A percentile compares a stretch with the other conserved stretches of the same genome.
These are phyloP conservation scores for Calyptomena viridis DNA, from an alignment of 2,113 vertebrate genomes.

Conservation along the genomic window DNA sequence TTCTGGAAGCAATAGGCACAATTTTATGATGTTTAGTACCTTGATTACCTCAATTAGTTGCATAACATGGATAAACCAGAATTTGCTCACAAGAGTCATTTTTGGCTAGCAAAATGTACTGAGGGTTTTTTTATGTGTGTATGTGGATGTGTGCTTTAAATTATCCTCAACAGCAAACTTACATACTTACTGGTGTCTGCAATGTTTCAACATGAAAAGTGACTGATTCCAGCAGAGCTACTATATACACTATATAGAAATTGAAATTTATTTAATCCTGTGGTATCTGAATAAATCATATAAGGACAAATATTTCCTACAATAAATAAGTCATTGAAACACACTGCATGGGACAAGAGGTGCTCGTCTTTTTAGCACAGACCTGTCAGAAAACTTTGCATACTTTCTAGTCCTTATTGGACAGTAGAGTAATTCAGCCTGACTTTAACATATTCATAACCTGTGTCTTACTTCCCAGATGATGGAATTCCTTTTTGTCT, in stretches of 20 bases:
- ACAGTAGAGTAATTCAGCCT: not conserved
- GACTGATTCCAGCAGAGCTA: not conserved
- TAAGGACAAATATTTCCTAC: not conserved
- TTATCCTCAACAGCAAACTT: not conserved
- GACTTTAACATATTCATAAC: not conserved
- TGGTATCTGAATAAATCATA: not conserved
- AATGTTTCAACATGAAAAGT: not conserved
- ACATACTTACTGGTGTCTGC: not conserved
- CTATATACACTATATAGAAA: not conserved
- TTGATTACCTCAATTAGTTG: constrained; percentile 52
- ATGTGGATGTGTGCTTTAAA: not conserved
- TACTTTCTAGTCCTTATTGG: not conserved
- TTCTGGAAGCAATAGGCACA: constrained; percentile 36
- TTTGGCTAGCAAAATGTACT: not conserved
- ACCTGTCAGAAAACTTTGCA: not conserved
- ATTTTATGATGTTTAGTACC: constrained; percentile 19
- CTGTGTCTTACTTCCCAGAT: not conserved
- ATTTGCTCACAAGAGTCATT: not conserved
- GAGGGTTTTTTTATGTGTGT: not conserved
- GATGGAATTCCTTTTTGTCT: not conserved
- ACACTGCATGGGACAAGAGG: not conserved
- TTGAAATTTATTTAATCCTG: not conserved
- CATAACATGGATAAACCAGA: not conserved
- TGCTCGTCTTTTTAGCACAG: not conserved
- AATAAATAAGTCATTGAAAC: not conserved